Base-by-base conservation (phyloP, 2,888 invertebrate genomes). In the Galerucella pusilla region DNA sequence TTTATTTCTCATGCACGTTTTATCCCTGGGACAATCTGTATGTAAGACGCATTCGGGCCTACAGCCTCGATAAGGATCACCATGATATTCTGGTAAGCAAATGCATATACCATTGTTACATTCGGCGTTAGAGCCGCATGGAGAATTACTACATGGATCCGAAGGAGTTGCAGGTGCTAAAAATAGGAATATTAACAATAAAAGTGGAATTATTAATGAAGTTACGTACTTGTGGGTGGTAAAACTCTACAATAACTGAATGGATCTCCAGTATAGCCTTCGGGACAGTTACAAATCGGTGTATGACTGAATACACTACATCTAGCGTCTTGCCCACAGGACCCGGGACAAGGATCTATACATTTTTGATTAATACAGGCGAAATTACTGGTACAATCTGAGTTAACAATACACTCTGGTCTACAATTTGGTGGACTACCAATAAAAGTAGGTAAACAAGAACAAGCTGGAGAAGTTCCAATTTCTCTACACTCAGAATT, bases 111-210 rank as follows among this genome's bases (percentile, higher is more conserved):
- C 94, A 86, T 94, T 93, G 83, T 92, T 92, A 84, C 96, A 96
- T 81, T 93, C 88, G 28, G 96, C 93, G 87, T 96, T 95, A 10
- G 94, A 90, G n/a, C 96, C 96, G 85, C 96, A 96, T 11, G 95
- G 94, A 57, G 93, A 92, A 73, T 94, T 94, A 84, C 92, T 91
- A 85, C 95, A 95, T 46, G 94, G 94, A 83, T 93, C 85, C 61
- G 88, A 81, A 20, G 84, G 79, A 81, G 88, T 77, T 79, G 80
- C 78, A 70, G 71, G 78, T 16, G 78, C 90, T 90, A 81, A 75
- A 78, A 78, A 35, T 11, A 14, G 52, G 7, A 12, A 45, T 20
- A n/a, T 67, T 46, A 14, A 42, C 12, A 61, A 35, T 10, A 20
- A 25, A 65, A 65, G 9, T 35, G 11, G 12, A 14, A 49, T 28